These are phyloP conservation scores for Eriocheir sinensis DNA, from an alignment of 1,140 invertebrate genomes.

Conservation along the genomic window DNA sequence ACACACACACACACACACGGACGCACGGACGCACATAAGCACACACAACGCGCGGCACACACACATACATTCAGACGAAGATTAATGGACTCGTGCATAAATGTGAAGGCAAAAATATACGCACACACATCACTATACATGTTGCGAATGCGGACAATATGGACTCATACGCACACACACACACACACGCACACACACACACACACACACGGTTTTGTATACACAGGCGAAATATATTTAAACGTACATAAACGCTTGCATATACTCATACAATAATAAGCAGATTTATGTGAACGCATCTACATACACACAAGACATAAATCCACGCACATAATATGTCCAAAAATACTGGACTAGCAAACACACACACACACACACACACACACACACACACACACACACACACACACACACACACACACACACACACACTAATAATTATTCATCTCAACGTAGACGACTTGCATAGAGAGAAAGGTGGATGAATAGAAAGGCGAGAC, in stretches of 20 bases:
- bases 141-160: constrained; percentile 10
- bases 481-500: too few species aligned
- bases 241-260: constrained; percentile 29
- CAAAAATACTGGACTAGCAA: too few species aligned
- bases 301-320: constrained; percentile 10
- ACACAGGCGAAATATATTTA: constrained; percentile 13
- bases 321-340: not conserved
- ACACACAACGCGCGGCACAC: constrained; percentile 31
- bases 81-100: not conserved
- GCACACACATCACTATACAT: not conserved
- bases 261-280: constrained; percentile 40
- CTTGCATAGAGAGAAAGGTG: not conserved
- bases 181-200: constrained; percentile 28
- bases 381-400: not conserved
- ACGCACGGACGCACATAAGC: not conserved
- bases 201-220: too few species aligned
- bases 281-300: not conserved
- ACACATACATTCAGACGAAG: not conserved
- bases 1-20: not conserved
- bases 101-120: constrained; percentile 17
- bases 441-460: not conserved
- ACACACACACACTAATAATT: not conserved
- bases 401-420: constrained; percentile 31
- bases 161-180: not conserved
- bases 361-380: not conserved